Conservation (phyloP, 2,113 vertebrate genomes). For the Rousettus leschenaultii region DNA sequence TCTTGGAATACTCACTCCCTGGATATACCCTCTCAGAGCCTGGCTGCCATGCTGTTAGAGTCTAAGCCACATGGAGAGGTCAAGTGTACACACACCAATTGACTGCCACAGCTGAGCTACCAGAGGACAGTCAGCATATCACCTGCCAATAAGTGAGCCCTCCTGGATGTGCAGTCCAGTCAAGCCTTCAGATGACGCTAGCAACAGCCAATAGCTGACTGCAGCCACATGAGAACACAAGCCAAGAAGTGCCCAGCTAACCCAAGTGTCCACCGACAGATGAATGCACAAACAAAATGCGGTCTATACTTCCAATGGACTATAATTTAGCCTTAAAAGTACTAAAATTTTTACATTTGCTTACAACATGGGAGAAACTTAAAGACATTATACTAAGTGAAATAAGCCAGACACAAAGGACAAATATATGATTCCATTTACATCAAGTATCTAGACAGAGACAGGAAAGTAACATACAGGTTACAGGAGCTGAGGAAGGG, state of each 20-base stretch:
- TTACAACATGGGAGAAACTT: neutral
- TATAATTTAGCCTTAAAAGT: neutral
- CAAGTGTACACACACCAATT: neutral
- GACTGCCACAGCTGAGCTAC: neutral
- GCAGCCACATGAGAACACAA: neutral
- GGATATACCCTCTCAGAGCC: neutral
- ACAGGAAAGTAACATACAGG: neutral
- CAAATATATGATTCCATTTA: neutral
- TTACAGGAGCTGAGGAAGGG: neutral
- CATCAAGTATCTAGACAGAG: neutral
- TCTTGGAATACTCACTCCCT: neutral
- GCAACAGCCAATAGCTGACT: neutral
- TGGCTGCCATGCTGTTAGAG: neutral
- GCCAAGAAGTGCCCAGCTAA: neutral
- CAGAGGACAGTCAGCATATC: neutral
- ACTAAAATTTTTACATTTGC: neutral
- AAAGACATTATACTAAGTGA: neutral
- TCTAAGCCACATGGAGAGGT: neutral
- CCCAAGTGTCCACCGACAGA: neutral
- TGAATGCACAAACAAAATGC: neutral
- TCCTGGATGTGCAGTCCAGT: neutral
- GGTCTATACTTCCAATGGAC: neutral
- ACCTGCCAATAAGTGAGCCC: neutral
- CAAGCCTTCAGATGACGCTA: neutral
- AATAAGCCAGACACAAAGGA: neutral